These are phyloP conservation scores for Myotis vivesi DNA, from an alignment of 2,797 vertebrate genomes.

Conservation along the genomic window DNA sequence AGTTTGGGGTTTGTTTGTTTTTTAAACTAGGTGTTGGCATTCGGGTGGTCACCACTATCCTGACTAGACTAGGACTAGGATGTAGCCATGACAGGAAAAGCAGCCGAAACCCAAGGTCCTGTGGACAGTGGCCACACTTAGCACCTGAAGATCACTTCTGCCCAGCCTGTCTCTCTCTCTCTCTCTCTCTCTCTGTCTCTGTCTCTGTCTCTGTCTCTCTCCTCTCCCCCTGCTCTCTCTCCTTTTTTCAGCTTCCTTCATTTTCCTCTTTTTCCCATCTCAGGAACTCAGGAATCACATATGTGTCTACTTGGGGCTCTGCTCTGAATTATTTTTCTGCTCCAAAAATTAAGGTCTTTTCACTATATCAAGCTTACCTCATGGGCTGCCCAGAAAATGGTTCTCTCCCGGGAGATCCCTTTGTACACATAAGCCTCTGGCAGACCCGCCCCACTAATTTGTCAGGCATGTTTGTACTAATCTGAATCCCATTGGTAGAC, in stretches of 20 bases:
- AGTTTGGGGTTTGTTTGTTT: background rate
- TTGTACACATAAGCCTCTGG: background rate
- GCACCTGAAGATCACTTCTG: background rate
- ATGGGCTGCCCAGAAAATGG: background rate
- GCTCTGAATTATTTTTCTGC: background rate
- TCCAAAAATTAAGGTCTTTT: background rate
- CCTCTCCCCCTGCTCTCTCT: too few relatives aligned
- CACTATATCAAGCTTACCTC: background rate
- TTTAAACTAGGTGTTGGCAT: background rate
- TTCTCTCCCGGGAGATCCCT: background rate
- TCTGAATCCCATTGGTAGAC: background rate
- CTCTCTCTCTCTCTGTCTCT: background rate
- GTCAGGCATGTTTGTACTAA: background rate
- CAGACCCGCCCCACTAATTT: background rate
- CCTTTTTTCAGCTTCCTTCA: background rate
- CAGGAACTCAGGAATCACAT: background rate
- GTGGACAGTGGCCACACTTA: background rate
- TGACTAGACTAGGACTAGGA: background rate
- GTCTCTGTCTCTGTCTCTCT: accelerated
- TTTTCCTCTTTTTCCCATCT: background rate
- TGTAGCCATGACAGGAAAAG: background rate
- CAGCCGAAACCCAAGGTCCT: background rate
- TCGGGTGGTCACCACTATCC: background rate
- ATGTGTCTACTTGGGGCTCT: background rate
- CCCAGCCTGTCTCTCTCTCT: background rate